Evolutionary conservation across 2,797 vertebrate species (phyloP), one percentile per base, ranked within the genome.

Genomic region (Hybognathus amarus): DNA sequence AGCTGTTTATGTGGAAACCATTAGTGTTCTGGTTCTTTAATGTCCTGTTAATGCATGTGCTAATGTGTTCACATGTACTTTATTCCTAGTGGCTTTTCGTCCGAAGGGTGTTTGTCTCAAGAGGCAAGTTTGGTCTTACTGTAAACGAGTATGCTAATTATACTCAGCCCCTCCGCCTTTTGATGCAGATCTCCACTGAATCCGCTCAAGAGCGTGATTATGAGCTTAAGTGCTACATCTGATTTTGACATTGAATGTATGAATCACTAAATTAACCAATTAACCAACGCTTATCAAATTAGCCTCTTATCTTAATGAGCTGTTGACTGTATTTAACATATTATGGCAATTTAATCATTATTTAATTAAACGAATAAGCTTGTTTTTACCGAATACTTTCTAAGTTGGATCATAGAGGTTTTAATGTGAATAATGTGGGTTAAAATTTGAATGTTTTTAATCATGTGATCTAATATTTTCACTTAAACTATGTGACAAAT

Each of bases 81-180:
- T 88, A 83, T 92, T 94, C 94, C 93, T 96, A 98, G 95, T 93
- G 90, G 92, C 93, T 94, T 98, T 97, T 90, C 94, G 95, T 93
- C 96, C 96, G 70, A 95, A n/a, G 94, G 91, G 92, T 97, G 94
- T 96, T 97, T 96, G 95, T 94, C 90, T 98, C 96, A 92, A 97
- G 95, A 98, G 96, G 97, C 97, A 98, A 97, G 97, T 99, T 91
- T 86, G 87, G 90, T 75, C 85, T 50, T 85, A 59, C 71, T 64
- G 71, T 47, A 59, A 50, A 13, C 3, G 47, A 76, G 2, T 59
- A 54, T 77, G 24, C 66, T 86, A 86, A 86, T 74, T 68, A 80
- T 33, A 33, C 30, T 33, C 15, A 85, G 45, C 54, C 74, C 56
- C 77, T 38, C 66, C n/a, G 17, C 6, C 67, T 74, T 56, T 61